Base-by-base conservation (phyloP, 1,140 invertebrate genomes). In the Drosophila grimshawi region DNA sequence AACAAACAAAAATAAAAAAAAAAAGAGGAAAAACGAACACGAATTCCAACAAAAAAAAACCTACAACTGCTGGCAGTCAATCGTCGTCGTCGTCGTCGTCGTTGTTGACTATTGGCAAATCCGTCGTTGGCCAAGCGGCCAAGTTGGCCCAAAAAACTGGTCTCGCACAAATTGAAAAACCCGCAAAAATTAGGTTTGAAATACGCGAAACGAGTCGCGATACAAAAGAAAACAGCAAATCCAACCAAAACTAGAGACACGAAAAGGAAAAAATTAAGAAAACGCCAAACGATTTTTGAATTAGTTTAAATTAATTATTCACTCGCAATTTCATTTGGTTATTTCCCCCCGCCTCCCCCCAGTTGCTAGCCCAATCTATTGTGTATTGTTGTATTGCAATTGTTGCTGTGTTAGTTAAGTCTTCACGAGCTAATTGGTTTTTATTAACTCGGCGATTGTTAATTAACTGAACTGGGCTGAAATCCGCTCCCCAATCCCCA, bases 151-250 rank as follows among this genome's bases (percentile, higher is more conserved):
- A 64, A 81, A 78, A 86, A 86, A 86, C 82, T 86, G 82, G 82
- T 86, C 83, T 88, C 83, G 51, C 63, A 81, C 74, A 86, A 86
- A 75, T 61, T 76, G 72, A 78, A 86, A 86, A 86, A 70, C 59
- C 76, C 80, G 83, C 83, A 76, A 86, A 86, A 86, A 88, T 80
- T 86, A 68, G 83, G 83, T 86, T 80, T 49, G 83, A 81, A 81
- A 66, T 29, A 59, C 60, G 56, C 64, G 53, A 64, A 82, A 61
- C 71, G 39, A 72, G 68, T 76, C 41, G 61, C 8, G 2, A 10
- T 11, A 19, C 41, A 43, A 73, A 86, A 67, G 81, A 19, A 19
- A 19, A 19, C 1, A 19, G 19, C 19, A 19, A 19, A 19, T 19
- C 19, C 19, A 78, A 61, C 41, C 19, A 55, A 30, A 53, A 39